Conservation (phyloP, 2,888 invertebrate genomes). For the Endotricha flammealis region DNA sequence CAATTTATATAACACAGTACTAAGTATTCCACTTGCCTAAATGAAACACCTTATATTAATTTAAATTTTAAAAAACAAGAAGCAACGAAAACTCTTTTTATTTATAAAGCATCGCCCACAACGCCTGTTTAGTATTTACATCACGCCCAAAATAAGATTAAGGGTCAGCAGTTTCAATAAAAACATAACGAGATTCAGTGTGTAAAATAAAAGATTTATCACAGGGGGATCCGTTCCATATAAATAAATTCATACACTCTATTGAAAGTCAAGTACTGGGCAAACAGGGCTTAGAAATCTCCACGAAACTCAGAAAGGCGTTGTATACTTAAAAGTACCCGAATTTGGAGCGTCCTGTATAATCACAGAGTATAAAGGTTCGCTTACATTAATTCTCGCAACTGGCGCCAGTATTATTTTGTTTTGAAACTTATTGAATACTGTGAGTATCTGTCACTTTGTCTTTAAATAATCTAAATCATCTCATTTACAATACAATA, state of each 20-base stretch:
- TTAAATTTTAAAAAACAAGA: no score
- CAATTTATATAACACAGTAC: no score
- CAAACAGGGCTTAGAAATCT: conserved; percentile 26
- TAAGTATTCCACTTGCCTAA: no score
- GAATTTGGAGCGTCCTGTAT: neutral
- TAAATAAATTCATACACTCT: conserved; percentile 62
- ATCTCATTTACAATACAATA: no score
- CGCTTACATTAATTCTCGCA: no score
- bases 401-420: no score
- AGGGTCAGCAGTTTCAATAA: conserved; percentile 47
- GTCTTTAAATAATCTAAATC: no score
- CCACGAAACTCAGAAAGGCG: neutral
- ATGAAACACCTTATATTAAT: no score
- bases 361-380: neutral
- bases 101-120: neutral
- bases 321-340: neutral
- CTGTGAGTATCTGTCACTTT: no score
- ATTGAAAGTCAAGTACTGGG: conserved; percentile 54
- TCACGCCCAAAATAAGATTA: conserved; percentile 40
- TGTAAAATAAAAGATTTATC: conserved; percentile 67
- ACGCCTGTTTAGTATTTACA: conserved; percentile 21
- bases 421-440: no score
- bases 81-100: no score
- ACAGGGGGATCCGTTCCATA: conserved; percentile 35
- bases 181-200: conserved; percentile 52